Conservation (phyloP, 1,140 invertebrate genomes). For the Manduca sexta region DNA sequence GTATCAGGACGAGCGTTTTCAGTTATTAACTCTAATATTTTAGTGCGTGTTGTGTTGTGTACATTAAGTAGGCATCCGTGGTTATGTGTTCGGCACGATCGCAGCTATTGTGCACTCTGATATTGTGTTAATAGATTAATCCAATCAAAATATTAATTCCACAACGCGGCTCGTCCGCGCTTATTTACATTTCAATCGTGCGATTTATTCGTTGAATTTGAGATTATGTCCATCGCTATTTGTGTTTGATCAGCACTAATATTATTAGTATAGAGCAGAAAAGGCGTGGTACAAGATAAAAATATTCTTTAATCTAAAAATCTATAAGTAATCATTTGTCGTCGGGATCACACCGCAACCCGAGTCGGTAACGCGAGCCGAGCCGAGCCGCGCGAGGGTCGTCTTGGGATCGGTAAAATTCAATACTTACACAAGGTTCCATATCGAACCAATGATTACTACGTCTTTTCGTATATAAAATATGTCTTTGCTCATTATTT, state of each 20-base stretch:
- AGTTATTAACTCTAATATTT: no score
- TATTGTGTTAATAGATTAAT: constrained; percentile 68
- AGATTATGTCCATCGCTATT: constrained; percentile 33
- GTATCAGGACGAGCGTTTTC: no score
- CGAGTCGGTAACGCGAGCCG: constrained; percentile 20
- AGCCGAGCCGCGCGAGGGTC: constrained; percentile 9
- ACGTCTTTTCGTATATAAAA: no score
- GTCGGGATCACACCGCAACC: constrained; percentile 13
- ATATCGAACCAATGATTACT: not conserved
- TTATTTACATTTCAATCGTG: constrained; percentile 61
- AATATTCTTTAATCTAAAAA: constrained; percentile 11
- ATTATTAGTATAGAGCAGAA: not conserved
- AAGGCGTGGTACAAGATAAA: not conserved
- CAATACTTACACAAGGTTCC: constrained; percentile 4
- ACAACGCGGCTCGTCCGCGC: constrained; percentile 44
- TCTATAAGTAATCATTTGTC: constrained; percentile 12
- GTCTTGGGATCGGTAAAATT: constrained; percentile 9
- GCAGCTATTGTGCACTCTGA: constrained; percentile 41
- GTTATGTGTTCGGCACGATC: constrained; percentile 15
- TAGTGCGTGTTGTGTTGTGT: no score
- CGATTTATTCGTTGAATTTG: constrained; percentile 49
- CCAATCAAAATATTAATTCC: constrained; percentile 69
- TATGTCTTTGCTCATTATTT: no score
- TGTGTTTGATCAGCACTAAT: not conserved
- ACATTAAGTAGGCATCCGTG: no score